Conservation (phyloP, 2,113 vertebrate genomes). For the Lethenteron camtschaticum region DNA sequence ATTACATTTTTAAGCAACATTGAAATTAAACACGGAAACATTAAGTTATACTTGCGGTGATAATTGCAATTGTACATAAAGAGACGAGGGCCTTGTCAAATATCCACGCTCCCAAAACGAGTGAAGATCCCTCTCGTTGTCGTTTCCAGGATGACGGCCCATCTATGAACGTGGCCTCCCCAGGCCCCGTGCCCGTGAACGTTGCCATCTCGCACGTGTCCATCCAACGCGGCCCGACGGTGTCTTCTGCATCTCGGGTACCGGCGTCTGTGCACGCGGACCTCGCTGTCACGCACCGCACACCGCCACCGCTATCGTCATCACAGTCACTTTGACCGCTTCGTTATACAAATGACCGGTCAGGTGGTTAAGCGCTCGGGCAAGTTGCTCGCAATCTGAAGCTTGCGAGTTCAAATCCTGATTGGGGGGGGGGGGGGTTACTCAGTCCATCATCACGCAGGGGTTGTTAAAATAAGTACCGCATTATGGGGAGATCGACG, state of each 20-base stretch:
- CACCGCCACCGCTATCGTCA: no score
- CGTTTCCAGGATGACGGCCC: slow-evolving; percentile 55
- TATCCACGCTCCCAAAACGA: neutral
- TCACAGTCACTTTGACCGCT: no score
- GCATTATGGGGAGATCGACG: no score
- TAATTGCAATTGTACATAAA: slow-evolving; percentile 1
- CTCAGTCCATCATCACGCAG: no score
- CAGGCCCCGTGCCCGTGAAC: slow-evolving; percentile 46
- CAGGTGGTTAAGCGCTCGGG: no score
- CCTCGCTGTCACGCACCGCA: no score
- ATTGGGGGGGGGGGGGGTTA: no score
- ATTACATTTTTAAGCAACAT: neutral
- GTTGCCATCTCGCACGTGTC: slow-evolving; percentile 41
- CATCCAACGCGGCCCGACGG: slow-evolving; percentile 47
- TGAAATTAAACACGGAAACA: neutral
- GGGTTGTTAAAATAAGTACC: no score
- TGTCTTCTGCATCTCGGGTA: slow-evolving; percentile 48
- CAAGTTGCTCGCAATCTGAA: no score
- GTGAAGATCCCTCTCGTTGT: slow-evolving; percentile 10
- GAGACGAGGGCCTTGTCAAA: neutral
- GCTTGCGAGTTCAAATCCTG: no score
- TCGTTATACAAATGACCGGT: no score
- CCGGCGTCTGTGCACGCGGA: no score
- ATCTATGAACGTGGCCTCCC: slow-evolving; percentile 54
- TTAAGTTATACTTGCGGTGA: neutral